phyloP scores from a whole-genome alignment of 2,797 vertebrate genomes.

The Channallabes apus region DNA sequence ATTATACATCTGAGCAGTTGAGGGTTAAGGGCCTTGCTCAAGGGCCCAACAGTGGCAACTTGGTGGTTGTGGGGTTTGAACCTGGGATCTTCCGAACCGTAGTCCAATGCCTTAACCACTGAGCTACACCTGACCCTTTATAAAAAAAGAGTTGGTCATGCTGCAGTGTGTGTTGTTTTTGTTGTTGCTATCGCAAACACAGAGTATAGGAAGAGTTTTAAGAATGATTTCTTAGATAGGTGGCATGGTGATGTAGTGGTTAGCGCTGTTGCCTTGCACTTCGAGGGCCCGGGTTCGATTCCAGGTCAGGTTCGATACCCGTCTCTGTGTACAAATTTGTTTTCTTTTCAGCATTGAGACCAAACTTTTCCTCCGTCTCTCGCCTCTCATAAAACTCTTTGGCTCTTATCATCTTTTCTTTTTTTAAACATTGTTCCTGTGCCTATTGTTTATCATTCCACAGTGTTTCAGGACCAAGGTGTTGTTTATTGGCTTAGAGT shows the following conservation, averaged over 20 bases:
- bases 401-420: background rate
- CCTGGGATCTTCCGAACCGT: too few species aligned
- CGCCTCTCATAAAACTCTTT: background rate
- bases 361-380: background rate
- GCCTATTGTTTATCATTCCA: background rate
- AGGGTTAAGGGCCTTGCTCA: too few species aligned
- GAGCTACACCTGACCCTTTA: too few species aligned
- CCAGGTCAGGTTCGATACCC: too few species aligned
- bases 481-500: constrained; percentile 54
- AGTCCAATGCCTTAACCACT: too few species aligned
- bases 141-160: background rate
- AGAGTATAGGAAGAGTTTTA: background rate
- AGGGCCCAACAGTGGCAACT: too few species aligned
- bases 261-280: too few species aligned
- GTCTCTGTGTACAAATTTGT: background rate
- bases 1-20: too few species aligned
- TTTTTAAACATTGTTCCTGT: too few species aligned
- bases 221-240: background rate
- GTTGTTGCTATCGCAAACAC: background rate
- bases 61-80: too few species aligned
- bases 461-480: constrained; percentile 23
- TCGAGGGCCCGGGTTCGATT: too few species aligned
- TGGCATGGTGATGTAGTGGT: too few species aligned
- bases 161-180: background rate
- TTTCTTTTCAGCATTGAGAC: background rate